Conservation (phyloP, 2,113 vertebrate genomes). For the Scalopus aquaticus region DNA sequence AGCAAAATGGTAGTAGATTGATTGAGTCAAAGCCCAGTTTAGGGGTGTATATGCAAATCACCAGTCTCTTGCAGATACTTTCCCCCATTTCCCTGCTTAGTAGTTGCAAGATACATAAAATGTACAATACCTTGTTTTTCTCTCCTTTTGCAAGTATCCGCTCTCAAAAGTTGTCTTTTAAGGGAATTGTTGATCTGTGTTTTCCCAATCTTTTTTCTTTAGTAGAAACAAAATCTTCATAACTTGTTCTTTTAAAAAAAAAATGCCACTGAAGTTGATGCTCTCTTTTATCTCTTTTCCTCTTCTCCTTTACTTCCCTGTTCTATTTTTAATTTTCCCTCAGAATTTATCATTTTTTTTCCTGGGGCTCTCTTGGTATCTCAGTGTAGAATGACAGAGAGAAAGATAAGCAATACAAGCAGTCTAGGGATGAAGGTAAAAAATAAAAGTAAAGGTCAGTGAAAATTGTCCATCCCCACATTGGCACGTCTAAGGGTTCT, state of each 20-base stretch:
- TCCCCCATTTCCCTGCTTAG: neutral
- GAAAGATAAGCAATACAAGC: conserved; percentile 37
- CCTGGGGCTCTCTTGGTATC: conserved; percentile 2
- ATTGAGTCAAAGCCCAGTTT: neutral
- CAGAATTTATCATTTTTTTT: conserved; percentile 38
- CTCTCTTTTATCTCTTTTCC: conserved; percentile 40
- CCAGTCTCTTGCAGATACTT: neutral
- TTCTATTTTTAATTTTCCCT: conserved; percentile 27
- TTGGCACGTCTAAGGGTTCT: conserved; percentile 51
- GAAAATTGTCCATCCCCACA: conserved; percentile 21
- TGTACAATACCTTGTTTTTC: conserved; percentile 13
- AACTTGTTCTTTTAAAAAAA: neutral
- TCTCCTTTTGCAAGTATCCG: conserved; percentile 8
- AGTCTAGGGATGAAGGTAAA: neutral
- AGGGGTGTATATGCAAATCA: neutral
- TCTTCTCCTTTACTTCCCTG: neutral
- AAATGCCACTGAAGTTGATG: neutral
- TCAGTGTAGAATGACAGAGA: conserved; percentile 14
- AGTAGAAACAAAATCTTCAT: conserved; percentile 44
- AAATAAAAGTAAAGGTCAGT: conserved; percentile 37
- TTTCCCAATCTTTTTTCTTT: neutral
- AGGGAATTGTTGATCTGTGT: neutral
- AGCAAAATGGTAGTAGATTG: neutral
- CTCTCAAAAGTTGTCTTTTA: conserved; percentile 28
- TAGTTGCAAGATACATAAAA: neutral